Percentiles rank a stretch among this genome's conserved stretches.
Evolutionary conservation across 2,113 vertebrate species (phyloP).

Genomic region (Mixornis gularis): DNA sequence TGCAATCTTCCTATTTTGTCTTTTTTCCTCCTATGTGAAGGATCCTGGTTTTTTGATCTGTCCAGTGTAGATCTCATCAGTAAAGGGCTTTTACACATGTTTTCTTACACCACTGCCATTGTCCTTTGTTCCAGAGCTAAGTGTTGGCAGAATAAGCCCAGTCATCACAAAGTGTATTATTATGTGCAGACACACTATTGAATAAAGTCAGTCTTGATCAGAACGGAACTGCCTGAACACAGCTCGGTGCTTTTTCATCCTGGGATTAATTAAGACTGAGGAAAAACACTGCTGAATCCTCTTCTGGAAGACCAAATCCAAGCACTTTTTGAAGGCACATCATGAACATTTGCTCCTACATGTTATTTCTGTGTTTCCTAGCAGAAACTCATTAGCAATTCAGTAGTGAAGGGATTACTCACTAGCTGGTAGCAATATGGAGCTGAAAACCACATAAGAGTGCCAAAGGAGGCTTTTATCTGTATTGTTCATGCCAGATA

Average conservation of each 20-base stretch:
- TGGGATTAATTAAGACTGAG: background rate
- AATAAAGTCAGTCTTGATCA: background rate
- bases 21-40: background rate
- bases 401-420: background rate
- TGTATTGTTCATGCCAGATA: background rate
- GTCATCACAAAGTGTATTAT: background rate
- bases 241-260: background rate
- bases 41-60: background rate
- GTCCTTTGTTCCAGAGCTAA: constrained; percentile 16
- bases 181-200: background rate
- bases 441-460: background rate
- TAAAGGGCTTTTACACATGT: background rate
- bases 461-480: background rate
- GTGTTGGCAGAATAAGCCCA: background rate
- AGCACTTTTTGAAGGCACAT: background rate
- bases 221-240: background rate
- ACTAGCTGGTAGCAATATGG: background rate
- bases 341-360: background rate
- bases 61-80: background rate
- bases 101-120: background rate
- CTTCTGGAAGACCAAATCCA: background rate
- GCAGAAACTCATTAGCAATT: background rate
- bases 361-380: constrained; percentile 9
- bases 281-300: background rate
- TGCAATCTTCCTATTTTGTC: background rate